These are phyloP conservation scores for Tortrix viridana DNA, from an alignment of 2,888 invertebrate genomes.

Conservation along the genomic window DNA sequence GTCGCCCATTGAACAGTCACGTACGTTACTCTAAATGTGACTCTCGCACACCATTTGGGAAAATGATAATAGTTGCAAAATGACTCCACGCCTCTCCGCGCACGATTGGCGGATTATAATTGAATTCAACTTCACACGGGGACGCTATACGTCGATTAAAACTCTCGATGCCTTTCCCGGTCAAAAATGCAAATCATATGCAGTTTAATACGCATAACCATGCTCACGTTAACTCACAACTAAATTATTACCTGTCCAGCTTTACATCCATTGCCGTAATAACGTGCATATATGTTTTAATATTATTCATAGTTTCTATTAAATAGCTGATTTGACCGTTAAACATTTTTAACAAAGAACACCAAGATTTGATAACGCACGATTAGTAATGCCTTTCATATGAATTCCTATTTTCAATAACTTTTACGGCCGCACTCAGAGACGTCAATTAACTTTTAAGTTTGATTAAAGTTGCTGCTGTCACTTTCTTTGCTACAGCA, in stretches of 20 bases:
- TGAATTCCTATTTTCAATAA: too few species aligned
- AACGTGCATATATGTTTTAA: slow-evolving; percentile 1
- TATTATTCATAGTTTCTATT: neutral
- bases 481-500: too few species aligned
- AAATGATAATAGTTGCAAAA: slow-evolving; percentile 41
- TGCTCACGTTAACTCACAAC: slow-evolving; percentile 52
- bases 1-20: slow-evolving; percentile 66
- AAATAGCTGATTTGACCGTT: neutral
- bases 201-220: slow-evolving; percentile 55
- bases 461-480: too few species aligned
- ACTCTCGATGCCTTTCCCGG: slow-evolving; percentile 51
- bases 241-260: slow-evolving; percentile 60
- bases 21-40: slow-evolving; percentile 57
- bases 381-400: too few species aligned
- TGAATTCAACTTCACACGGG: slow-evolving; percentile 52
- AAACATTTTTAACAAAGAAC: too few species aligned
- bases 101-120: slow-evolving; percentile 47
- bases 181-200: slow-evolving; percentile 66
- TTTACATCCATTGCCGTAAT: slow-evolving; percentile 61
- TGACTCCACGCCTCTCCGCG: slow-evolving; percentile 39
- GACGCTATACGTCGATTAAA: slow-evolving; percentile 50
- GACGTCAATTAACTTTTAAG: too few species aligned
- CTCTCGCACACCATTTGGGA: slow-evolving; percentile 47
- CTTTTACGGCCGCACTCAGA: too few species aligned
- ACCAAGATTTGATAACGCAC: neutral